These are phyloP conservation scores for Drosophila obscura DNA, from an alignment of 1,140 invertebrate genomes.

Conservation along the genomic window DNA sequence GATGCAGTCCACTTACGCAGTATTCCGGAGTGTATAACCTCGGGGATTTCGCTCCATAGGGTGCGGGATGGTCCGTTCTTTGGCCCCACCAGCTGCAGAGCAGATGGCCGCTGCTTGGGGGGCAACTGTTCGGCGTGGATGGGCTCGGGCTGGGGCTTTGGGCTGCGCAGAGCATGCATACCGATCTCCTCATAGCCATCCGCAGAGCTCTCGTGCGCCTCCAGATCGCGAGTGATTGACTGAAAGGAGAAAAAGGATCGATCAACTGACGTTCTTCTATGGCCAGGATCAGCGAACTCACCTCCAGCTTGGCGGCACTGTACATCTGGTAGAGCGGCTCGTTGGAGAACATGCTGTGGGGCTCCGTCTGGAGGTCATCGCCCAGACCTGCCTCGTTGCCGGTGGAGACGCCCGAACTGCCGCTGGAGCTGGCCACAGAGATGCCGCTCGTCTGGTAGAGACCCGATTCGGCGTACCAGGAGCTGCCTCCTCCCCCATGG, in stretches of 20 bases:
- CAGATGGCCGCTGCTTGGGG: slow-evolving; percentile 84
- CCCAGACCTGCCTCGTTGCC: slow-evolving; percentile 78
- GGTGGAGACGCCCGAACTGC: slow-evolving; percentile 83
- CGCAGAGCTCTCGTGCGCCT: slow-evolving; percentile 86
- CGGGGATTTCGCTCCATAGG: slow-evolving; percentile 97
- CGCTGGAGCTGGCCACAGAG: slow-evolving; percentile 82
- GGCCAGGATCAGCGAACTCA: slow-evolving; percentile 64
- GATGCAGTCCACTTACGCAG: slow-evolving; percentile 86
- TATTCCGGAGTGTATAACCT: slow-evolving; percentile 91
- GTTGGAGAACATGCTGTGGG: slow-evolving; percentile 86
- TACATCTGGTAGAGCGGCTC: slow-evolving; percentile 97
- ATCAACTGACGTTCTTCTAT: neutral
- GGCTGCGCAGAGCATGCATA: slow-evolving; percentile 69
- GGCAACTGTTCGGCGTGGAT: neutral
- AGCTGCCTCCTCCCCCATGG: slow-evolving; percentile 66
- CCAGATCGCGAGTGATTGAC: slow-evolving; percentile 86
- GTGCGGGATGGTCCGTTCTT: slow-evolving; percentile 89
- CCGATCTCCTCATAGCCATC: slow-evolving; percentile 92
- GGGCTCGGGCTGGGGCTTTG: slow-evolving; percentile 12
- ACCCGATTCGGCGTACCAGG: slow-evolving; percentile 87
- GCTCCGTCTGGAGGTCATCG: slow-evolving; percentile 64
- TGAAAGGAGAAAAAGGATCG: slow-evolving; percentile 46
- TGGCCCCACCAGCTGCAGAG: slow-evolving; percentile 88
- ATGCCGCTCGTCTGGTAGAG: slow-evolving; percentile 86
- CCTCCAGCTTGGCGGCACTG: slow-evolving; percentile 90